Conservation (phyloP, 2,888 invertebrate species). For the Limnephilus marmoratus region DNA sequence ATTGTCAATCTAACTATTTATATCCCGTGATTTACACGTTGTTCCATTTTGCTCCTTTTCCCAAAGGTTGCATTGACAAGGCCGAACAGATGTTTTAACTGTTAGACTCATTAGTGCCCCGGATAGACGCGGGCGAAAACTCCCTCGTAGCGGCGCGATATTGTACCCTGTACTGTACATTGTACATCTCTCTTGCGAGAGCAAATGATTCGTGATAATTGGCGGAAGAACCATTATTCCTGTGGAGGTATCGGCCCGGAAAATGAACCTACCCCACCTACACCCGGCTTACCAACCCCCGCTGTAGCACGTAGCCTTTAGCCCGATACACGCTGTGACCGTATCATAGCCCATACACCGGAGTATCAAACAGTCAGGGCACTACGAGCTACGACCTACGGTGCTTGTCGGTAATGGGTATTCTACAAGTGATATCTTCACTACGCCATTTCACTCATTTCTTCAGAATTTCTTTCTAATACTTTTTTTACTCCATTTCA, state of each 20-base stretch:
- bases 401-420: not conserved
- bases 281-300: not conserved
- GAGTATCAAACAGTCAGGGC: not conserved
- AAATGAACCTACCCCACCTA: slow-evolving; percentile 49
- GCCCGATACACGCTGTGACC: not conserved
- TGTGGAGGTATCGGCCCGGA: slow-evolving; percentile 49
- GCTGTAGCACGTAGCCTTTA: not conserved
- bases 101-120: not conserved
- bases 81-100: not conserved
- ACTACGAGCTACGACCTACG: not conserved
- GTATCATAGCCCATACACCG: not conserved
- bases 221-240: slow-evolving; percentile 55
- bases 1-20: too few relatives aligned
- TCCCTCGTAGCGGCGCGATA: not conserved
- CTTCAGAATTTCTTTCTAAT: not conserved
- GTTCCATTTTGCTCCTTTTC: not conserved
- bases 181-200: slow-evolving; percentile 19
- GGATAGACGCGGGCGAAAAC: not conserved
- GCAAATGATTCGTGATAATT: slow-evolving; percentile 59
- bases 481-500: not conserved
- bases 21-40: too few relatives aligned
- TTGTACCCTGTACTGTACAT: not conserved
- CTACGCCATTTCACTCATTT: not conserved
- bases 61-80: not conserved
- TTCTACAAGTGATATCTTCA: not conserved